Conservation (phyloP, 2,797 vertebrate species). For the Sebastes taczanowskii region DNA sequence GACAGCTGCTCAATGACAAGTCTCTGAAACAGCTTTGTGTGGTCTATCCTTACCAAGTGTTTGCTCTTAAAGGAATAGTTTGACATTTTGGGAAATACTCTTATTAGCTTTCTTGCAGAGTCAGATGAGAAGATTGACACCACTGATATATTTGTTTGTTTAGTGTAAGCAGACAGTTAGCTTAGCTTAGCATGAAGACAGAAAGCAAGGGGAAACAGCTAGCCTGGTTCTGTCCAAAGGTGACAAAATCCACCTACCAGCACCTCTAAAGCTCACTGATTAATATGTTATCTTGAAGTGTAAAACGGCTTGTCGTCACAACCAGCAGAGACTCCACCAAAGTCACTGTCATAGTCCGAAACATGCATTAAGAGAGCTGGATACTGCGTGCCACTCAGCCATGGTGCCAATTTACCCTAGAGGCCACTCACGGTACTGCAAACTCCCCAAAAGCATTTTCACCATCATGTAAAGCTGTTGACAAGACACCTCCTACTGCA, state of each 20-base stretch:
- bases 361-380: too few species aligned
- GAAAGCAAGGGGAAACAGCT: background rate
- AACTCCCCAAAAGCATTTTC: background rate
- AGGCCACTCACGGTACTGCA: too few species aligned
- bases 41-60: background rate
- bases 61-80: slow-evolving; percentile 8
- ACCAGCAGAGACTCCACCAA: too few species aligned
- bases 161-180: background rate
- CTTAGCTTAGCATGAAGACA: background rate
- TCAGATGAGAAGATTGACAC: background rate
- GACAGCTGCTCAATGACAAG: background rate
- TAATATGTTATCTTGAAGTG: background rate
- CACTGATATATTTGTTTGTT: background rate
- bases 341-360: too few species aligned
- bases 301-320: background rate
- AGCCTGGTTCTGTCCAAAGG: background rate
- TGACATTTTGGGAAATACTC: background rate
- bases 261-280: background rate
- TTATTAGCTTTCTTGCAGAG: background rate
- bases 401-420: too few species aligned
- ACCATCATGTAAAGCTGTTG: background rate
- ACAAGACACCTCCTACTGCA: background rate
- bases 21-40: background rate
- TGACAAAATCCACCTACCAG: background rate
- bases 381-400: too few species aligned